Percentiles rank a stretch among this genome's conserved stretches.
phyloP scores from a whole-genome alignment of 2,113 vertebrate genomes.

The Aegypius monachus region DNA sequence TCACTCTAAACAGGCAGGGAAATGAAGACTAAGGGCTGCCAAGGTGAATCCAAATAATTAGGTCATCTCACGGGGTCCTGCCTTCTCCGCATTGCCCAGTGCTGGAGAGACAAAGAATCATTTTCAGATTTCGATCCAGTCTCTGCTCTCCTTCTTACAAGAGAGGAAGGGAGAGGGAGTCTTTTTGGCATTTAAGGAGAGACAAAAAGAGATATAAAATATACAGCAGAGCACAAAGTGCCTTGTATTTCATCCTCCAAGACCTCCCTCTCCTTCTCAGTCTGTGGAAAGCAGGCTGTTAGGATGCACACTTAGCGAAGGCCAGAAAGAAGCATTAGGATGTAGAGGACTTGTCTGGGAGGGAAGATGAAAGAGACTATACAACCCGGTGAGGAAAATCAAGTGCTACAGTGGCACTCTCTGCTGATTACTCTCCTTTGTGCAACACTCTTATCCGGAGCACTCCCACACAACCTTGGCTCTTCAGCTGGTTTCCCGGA shows the following conservation, averaged over 20 bases:
- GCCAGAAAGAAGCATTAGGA: neutral
- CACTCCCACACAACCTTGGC: neutral
- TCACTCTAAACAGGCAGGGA: neutral
- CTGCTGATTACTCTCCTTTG: neutral
- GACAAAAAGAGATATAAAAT: neutral
- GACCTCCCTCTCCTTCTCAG: neutral
- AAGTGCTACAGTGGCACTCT: neutral
- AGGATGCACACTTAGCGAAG: neutral
- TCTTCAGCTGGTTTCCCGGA: neutral
- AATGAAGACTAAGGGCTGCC: neutral
- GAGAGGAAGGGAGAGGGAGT: neutral
- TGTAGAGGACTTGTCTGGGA: neutral
- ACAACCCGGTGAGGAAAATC: neutral
- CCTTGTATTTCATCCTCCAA: neutral
- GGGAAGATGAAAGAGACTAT: neutral
- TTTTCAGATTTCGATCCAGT: neutral
- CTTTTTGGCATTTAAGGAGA: neutral
- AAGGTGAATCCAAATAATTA: neutral
- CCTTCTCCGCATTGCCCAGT: neutral
- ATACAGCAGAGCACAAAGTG: neutral
- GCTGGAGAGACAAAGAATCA: neutral
- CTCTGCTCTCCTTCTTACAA: neutral
- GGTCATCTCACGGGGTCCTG: neutral
- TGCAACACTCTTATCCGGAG: neutral
- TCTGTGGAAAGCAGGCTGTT: neutral